phyloP scores from a whole-genome alignment of 2,888 invertebrate species.

The Punctoribates punctum region DNA sequence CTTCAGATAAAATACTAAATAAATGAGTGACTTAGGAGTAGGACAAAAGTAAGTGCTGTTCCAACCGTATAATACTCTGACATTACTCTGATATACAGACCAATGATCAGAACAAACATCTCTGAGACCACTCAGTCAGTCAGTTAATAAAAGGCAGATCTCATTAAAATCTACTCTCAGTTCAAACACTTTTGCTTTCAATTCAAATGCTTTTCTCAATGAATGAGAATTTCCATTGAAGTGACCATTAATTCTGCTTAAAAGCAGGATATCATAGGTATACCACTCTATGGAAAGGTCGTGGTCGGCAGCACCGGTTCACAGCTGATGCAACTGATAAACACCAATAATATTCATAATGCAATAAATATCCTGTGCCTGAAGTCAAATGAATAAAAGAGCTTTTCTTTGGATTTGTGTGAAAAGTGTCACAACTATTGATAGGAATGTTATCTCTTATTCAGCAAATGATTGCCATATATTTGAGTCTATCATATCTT shows the following conservation, averaged over 20 bases:
- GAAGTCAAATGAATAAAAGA: neutral
- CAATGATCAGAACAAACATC: conserved; percentile 1
- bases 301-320: neutral
- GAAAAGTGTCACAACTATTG: neutral
- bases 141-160: neutral
- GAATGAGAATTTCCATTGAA: too few species aligned
- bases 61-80: neutral
- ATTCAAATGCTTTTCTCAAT: neutral
- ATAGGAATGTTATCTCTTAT: neutral
- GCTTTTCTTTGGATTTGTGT: neutral
- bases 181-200: neutral
- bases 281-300: neutral
- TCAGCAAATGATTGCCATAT: neutral
- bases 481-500: conserved; percentile 12
- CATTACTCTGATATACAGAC: neutral
- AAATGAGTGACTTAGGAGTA: neutral
- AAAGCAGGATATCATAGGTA: conserved; percentile 3
- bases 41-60: neutral
- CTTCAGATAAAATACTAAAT: neutral
- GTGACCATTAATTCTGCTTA: neutral
- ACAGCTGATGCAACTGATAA: neutral
- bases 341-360: conserved; percentile 4
- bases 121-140: neutral
- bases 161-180: neutral
- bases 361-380: neutral